phyloP scores from a whole-genome alignment of 2,113 vertebrate species.

The Brachyistius frenatus region DNA sequence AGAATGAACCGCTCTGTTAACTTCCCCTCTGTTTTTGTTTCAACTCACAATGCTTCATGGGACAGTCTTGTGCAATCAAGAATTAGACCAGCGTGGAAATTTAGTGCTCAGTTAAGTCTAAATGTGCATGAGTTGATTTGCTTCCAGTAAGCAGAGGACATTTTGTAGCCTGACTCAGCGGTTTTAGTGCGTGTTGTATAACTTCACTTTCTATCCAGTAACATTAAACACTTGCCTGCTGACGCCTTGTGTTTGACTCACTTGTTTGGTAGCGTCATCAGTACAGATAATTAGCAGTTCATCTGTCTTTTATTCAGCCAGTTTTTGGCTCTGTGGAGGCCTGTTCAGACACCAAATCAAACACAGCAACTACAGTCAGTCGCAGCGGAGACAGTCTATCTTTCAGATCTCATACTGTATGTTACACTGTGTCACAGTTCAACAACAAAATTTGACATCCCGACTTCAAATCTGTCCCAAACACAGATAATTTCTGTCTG shows the following conservation, averaged over 20 bases:
- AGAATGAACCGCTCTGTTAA: slow-evolving; percentile 22
- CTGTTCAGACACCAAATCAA: slow-evolving; percentile 3
- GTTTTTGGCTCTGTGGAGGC: not conserved
- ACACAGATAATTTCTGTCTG: slow-evolving; percentile 5
- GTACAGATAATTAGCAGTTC: not conserved
- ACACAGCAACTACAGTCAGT: not conserved
- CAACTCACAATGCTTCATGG: slow-evolving; percentile 12
- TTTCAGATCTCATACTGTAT: not conserved
- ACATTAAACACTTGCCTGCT: not conserved
- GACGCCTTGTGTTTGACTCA: not conserved
- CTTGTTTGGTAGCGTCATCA: not conserved
- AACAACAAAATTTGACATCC: not conserved
- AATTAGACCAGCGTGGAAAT: slow-evolving; percentile 15
- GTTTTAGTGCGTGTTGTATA: not conserved
- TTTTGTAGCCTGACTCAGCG: slow-evolving; percentile 17
- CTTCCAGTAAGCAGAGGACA: not conserved
- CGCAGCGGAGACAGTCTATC: not conserved
- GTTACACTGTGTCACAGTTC: not conserved
- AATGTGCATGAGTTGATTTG: slow-evolving; percentile 9
- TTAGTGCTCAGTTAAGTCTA: not conserved
- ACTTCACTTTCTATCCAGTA: not conserved
- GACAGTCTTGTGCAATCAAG: slow-evolving; percentile 18
- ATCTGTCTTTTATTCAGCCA: not conserved
- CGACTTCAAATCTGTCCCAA: slow-evolving; percentile 1
- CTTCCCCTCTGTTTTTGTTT: slow-evolving; percentile 15